Evolutionary conservation across 2,888 invertebrate genomes (phyloP).

Genomic region (Lasioglossum figueresi): DNA sequence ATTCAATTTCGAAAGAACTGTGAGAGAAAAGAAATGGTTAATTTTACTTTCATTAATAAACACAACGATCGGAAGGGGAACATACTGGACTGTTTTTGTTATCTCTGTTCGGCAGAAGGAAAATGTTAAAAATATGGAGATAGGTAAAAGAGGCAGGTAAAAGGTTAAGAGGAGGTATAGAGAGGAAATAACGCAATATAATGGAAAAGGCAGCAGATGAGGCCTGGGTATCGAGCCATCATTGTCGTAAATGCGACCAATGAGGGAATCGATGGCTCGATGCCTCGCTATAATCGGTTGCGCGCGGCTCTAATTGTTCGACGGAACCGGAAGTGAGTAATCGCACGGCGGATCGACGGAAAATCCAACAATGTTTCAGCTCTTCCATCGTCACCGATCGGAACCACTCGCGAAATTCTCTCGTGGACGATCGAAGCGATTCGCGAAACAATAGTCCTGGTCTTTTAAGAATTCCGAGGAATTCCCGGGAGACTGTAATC

Average conservation of each 20-base stretch:
- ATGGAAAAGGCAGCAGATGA: slow-evolving; percentile 12
- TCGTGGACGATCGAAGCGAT: not conserved
- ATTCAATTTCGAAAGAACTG: too few relatives aligned
- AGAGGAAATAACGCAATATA: not conserved
- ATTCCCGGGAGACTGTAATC: not conserved
- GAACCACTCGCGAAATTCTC: not conserved
- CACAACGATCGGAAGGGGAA: not conserved
- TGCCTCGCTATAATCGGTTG: slow-evolving; percentile 52
- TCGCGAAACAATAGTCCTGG: not conserved
- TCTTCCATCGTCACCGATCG: not conserved
- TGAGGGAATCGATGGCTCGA: slow-evolving; percentile 61
- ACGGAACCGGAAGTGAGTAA: slow-evolving; percentile 61
- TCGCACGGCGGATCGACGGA: slow-evolving; percentile 45
- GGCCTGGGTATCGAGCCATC: slow-evolving; percentile 17
- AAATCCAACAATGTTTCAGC: slow-evolving; percentile 40
- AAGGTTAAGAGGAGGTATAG: not conserved
- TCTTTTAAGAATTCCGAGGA: not conserved
- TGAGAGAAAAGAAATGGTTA: not conserved
- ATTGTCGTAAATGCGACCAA: slow-evolving; percentile 41
- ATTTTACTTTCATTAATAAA: not conserved
- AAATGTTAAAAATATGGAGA: not conserved
- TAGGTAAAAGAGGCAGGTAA: not conserved
- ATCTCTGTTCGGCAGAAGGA: not conserved
- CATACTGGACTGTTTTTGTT: not conserved
- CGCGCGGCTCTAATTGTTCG: slow-evolving; percentile 52